phyloP scores from a whole-genome alignment of 2,797 vertebrate genomes.

The Xyrichtys novacula region DNA sequence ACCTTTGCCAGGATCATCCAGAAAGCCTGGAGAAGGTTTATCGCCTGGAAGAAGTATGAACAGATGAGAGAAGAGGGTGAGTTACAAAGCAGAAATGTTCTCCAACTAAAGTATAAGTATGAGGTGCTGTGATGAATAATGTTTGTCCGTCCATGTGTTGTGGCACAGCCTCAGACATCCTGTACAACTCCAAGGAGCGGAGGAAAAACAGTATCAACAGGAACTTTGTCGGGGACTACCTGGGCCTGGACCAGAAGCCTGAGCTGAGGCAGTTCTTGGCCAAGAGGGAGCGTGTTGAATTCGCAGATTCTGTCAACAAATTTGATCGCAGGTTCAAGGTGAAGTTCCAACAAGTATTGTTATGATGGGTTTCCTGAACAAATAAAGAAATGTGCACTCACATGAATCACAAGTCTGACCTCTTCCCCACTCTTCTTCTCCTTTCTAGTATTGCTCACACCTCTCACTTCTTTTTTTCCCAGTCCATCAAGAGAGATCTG shows the following conservation, averaged over 20 bases:
- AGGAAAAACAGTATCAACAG: conserved; percentile 97
- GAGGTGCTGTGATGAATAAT: neutral
- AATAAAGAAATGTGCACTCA: neutral
- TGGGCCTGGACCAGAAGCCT: conserved; percentile 94
- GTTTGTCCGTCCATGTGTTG: conserved; percentile 14
- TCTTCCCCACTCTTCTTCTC: conserved; percentile 31
- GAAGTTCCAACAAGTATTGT: neutral
- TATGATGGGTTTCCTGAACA: neutral
- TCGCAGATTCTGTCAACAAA: conserved; percentile 94
- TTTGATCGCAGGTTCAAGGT: conserved; percentile 99
- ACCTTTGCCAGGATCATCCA: conserved; percentile 94
- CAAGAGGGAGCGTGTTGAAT: conserved; percentile 94
- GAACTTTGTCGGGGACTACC: conserved; percentile 97
- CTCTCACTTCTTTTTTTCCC: conserved; percentile 41
- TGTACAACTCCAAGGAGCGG: conserved; percentile 95
- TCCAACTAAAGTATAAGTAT: no score
- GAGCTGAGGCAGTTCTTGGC: conserved; percentile 94
- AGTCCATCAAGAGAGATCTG: conserved; percentile 96
- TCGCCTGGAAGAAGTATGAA: conserved; percentile 92
- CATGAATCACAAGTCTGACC: neutral
- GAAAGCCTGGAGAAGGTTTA: conserved; percentile 93
- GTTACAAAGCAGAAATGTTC: conserved; percentile 15
- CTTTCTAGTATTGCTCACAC: conserved; percentile 22
- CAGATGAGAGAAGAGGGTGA: conserved; percentile 98
- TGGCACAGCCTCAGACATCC: conserved; percentile 92